Evolutionary conservation across 2,113 vertebrate species (phyloP).

Genomic region (Condylura cristata): DNA sequence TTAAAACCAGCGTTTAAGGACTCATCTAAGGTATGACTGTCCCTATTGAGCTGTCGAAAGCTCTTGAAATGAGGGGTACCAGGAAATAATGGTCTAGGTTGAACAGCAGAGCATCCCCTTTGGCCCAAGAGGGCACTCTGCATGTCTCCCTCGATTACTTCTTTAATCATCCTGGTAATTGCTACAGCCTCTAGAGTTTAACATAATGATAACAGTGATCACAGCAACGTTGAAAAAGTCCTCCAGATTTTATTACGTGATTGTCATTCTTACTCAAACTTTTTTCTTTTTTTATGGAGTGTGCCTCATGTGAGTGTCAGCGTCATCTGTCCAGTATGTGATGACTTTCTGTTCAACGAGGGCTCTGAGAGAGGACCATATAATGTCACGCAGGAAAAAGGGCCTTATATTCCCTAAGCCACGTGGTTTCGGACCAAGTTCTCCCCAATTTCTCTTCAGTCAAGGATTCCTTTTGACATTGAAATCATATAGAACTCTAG

Average conservation of each 20-base stretch:
- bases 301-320: neutral
- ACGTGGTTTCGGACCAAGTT: neutral
- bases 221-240: neutral
- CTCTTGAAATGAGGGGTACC: neutral
- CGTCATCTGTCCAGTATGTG: neutral
- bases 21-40: constrained; percentile 61
- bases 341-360: neutral
- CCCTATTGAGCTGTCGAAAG: neutral
- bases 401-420: neutral
- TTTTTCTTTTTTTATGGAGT: neutral
- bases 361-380: neutral
- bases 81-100: neutral
- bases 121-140: neutral
- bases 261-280: neutral
- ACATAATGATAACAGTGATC: neutral
- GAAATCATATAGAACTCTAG: neutral
- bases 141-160: neutral
- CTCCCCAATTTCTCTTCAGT: neutral
- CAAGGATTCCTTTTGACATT: neutral
- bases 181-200: neutral
- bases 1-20: constrained; percentile 14
- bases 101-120: neutral
- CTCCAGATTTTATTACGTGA: neutral
- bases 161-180: neutral
- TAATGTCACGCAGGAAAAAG: neutral